These are phyloP conservation scores for Drosophila nikananu DNA, from an alignment of 1,140 invertebrate species.

Conservation along the genomic window DNA sequence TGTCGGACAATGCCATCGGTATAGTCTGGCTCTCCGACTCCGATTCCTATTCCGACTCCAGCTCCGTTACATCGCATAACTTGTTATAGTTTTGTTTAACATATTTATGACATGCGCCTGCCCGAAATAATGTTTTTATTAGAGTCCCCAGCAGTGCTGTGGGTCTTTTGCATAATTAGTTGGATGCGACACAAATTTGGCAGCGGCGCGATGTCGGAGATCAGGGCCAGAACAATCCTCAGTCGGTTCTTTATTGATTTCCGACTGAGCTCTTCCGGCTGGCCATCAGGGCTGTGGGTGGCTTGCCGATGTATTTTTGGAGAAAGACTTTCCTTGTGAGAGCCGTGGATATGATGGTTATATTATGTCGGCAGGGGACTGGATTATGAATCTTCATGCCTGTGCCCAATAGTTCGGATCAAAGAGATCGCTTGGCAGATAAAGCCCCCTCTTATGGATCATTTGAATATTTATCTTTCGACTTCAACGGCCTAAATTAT, in stretches of 20 bases:
- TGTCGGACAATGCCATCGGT: constrained; percentile 53
- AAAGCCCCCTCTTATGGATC: constrained; percentile 13
- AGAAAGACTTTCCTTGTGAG: constrained; percentile 14
- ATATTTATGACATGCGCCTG: constrained; percentile 62
- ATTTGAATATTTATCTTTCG: constrained; percentile 37
- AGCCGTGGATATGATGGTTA: constrained; percentile 5
- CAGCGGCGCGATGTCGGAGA: constrained; percentile 6
- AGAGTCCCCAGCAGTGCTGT: constrained; percentile 48
- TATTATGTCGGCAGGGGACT: constrained; percentile 19
- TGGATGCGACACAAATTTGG: constrained; percentile 46
- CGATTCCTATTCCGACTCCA: not conserved
- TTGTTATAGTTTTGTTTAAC: constrained; percentile 75
- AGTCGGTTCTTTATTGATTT: constrained; percentile 23
- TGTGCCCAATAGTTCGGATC: constrained; percentile 21
- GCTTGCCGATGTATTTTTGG: constrained; percentile 6
- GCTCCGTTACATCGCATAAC: constrained; percentile 56
- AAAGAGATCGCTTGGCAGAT: constrained; percentile 40
- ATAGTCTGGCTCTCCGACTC: constrained; percentile 21
- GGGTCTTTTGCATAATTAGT: constrained; percentile 72
- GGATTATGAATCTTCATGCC: constrained; percentile 2
- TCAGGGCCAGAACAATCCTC: constrained; percentile 26
- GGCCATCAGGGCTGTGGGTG: constrained; percentile 48
- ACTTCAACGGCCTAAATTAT: constrained; percentile 14
- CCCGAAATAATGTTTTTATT: constrained; percentile 74
- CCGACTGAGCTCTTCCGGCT: constrained; percentile 55